These are phyloP conservation scores for Hippopotamyrus pictus DNA, from an alignment of 2,797 vertebrate genomes.

Conservation along the genomic window DNA sequence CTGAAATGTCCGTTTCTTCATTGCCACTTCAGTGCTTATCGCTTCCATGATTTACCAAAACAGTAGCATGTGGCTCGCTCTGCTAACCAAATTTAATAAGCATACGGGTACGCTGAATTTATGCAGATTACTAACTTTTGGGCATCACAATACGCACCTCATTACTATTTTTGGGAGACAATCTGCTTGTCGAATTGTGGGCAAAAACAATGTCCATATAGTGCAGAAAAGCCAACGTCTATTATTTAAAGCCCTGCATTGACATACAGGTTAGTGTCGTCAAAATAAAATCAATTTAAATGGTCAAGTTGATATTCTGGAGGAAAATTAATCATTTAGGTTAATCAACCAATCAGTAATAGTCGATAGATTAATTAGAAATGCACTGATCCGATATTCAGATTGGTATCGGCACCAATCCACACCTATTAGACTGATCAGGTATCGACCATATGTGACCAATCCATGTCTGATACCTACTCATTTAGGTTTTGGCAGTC, in stretches of 20 bases:
- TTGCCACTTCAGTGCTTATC: not conserved
- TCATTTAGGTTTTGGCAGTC: not conserved
- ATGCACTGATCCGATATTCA: not conserved
- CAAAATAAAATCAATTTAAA: not conserved
- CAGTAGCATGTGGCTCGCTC: not conserved
- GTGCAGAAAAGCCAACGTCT: not conserved
- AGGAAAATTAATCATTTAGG: not conserved
- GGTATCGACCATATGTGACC: not conserved
- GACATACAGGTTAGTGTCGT: not conserved
- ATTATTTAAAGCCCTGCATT: not conserved
- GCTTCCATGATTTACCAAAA: not conserved
- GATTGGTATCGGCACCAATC: not conserved
- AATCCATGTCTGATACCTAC: not conserved
- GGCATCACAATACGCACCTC: not conserved
- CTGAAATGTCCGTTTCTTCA: not conserved
- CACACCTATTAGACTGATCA: not conserved
- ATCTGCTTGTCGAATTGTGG: not conserved
- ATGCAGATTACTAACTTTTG: not conserved
- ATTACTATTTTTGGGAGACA: not conserved
- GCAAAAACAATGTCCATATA: not conserved
- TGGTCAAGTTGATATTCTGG: not conserved
- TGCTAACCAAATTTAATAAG: not conserved
- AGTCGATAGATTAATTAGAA: not conserved
- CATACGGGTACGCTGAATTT: not conserved
- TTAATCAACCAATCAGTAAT: not conserved